Base-by-base conservation (phyloP, 2,113 vertebrate genomes). In the Halichoeres trimaculatus region DNA sequence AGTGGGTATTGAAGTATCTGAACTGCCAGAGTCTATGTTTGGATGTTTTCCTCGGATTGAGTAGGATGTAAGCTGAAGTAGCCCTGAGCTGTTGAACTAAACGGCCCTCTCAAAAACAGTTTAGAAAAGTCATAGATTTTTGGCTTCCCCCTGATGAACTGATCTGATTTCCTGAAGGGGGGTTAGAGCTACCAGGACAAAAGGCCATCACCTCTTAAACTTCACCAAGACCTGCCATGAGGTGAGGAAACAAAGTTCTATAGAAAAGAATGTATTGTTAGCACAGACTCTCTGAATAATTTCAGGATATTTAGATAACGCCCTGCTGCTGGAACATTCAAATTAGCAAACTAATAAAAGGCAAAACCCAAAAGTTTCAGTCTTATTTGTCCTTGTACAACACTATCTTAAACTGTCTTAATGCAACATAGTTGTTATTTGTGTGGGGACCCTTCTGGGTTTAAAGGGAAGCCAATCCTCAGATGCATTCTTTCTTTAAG, bases 1-100 rank as follows among this genome's bases (percentile, higher is more conserved):
- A 70, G 35, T 56, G 68, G 36, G 55, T 17, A 23, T 26, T 6
- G 43, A 47, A 53, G 20, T n/a, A 53, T 72, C 62, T 61, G 67
- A 71, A 66, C 11, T 26, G 52, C 56, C 23, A 22, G 23, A 38
- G 48, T 45, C 56, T 58, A 61, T 63, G 43, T 65, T 38, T 54
- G 35, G 53, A 40, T 56, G 17, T 45, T 47, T 58, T 35, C 66
- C 48, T 63, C 58, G 63, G 53, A 63, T 30, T 26, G 40, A 50
- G 48, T 51, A 48, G 47, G 58, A 45, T 45, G 43, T 55, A 70
- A 38, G 45, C 17, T 43, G 17, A 59, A 70, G 12, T 19, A 50
- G 26, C 12, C 20, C 36, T 43, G 30, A 66, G 55, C 41, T 16
- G 52, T 30, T 47, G 20, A 57, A 58, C 59, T 75, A 11, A 66